phyloP scores from a whole-genome alignment of 1,140 invertebrate species.

The Euura lappo region DNA sequence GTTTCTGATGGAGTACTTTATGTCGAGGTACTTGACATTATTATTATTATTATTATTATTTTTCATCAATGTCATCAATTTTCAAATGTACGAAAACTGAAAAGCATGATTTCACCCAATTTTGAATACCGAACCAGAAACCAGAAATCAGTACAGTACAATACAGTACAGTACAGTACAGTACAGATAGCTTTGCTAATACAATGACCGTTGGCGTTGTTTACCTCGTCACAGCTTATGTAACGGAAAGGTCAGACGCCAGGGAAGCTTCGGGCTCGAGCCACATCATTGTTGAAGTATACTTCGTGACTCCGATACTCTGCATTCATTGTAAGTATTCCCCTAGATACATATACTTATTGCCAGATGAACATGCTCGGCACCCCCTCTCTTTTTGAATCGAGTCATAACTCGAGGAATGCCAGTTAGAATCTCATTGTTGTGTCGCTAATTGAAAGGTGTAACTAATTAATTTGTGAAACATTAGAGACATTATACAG shows the following conservation, averaged over 20 bases:
- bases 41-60: no score
- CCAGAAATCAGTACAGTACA: no score
- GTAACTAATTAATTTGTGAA: no score
- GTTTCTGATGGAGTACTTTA: no score
- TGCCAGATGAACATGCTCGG: neutral
- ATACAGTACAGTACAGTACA: neutral
- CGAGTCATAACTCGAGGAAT: neutral
- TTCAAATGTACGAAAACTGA: no score
- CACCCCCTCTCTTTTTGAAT: neutral
- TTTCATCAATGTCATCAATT: no score
- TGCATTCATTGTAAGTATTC: constrained; percentile 62
- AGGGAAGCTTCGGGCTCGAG: constrained; percentile 37
- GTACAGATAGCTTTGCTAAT: neutral
- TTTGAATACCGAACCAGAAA: no score
- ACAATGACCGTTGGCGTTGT: constrained; percentile 6
- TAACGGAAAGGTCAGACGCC: constrained; percentile 40
- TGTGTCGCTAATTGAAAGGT: no score
- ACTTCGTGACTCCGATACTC: constrained; percentile 61
- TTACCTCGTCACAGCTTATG: constrained; percentile 46
- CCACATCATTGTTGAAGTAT: constrained; percentile 53
- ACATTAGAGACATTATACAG: no score
- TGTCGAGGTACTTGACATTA: no score
- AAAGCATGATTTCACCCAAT: no score
- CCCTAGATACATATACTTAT: neutral
- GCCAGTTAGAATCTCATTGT: no score